Evolutionary conservation across 2,888 invertebrate genomes (phyloP), one percentile per base, ranked within the genome.

Genomic region (Podotricha telesiphe): DNA sequence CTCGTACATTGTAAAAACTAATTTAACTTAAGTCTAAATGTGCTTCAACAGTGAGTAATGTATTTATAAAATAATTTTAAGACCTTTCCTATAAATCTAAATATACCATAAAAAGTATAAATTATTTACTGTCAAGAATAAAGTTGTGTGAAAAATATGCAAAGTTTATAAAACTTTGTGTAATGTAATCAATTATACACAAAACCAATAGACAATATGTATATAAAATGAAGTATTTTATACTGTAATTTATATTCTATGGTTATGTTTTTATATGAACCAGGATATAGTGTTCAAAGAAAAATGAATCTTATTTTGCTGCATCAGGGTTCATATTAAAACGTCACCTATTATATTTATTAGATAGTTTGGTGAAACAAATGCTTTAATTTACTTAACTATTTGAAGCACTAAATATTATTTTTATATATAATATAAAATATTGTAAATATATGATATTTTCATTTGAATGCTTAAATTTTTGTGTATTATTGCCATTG

Each of bases 101-200:
- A 28, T 28, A 28, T 28, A 28, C 28, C 28, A 6, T 6, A 28
- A 28, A 28, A 4, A n/a, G n/a, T 28, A 6, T 28, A 28, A 28
- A 28, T 28, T 28, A 28, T 28, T 28, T 28, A 28, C 53, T 28
- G 15, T 53, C n/a, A n/a, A 53, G 28, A 34, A 10, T 8, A 37
- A 37, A 37, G 28, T 53, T 28, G 28, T 10, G 10, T 34, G 3
- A 37, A 37, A 37, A n/a, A 80, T 37, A 45, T 65, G 59, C 76
- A 76, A 79, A 80, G 78, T 80, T 73, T 77, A 15, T 69, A 67
- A 76, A 76, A 77, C 73, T 75, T 74, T 74, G 63, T 68, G 61
- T 71, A 64, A 53, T 62, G 63, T 71, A 59, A 67, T 70, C 62
- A 69, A 45, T 34, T 65, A 47, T n/a, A 56, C 45, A 42, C 53